Base-by-base conservation (phyloP, 2,797 vertebrate genomes). In the Sebastiscus albofasciatus region DNA sequence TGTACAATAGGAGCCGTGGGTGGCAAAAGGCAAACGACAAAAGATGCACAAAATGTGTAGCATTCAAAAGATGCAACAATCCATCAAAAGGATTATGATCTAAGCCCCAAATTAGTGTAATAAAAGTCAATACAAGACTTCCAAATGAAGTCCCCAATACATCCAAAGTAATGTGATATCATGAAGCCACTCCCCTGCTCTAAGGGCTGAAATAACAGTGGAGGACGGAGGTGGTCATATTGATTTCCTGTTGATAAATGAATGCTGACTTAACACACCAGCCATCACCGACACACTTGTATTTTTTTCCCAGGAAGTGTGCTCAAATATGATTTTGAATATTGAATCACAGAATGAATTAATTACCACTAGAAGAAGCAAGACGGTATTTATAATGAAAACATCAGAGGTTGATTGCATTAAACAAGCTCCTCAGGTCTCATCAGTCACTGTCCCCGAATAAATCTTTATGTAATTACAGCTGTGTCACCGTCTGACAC, bases 201-300 rank as follows among this genome's bases (percentile, higher is more conserved):
- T 18, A 1, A 11, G 14, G 10, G 1, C 16, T 72, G n/a, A 73
- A 70, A 62, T 72, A 61, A 87, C 64, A 72, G 22, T 49, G 3
- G 8, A 18, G 58, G 20, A 16, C 13, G 12, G 31, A 39, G 36
- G 5, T n/a, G 55, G 54, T 77, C 22, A 18, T 55, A 76, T 81
- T 71, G 80, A 85, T 85, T 64, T 20, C 20, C 46, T 68, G 46
- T 12, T 80, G 49, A 72, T 73, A 31, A 79, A 82, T 65, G 14
- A 68, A 55, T 46, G 36, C 46, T 59, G 71, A 67, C 26, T 79
- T 42, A 18, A 54, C 72, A 64, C 27, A 55, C 5, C n/a, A 26
- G 34, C 3, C 16, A 26, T 61, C 27, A 49, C 29, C 20, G 55
- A 54, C 24, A 3, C 26, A 20, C n/a, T 68, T 42, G 5, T 46